phyloP scores from a whole-genome alignment of 2,888 invertebrate species.

The Drosophila sordidapex region DNA sequence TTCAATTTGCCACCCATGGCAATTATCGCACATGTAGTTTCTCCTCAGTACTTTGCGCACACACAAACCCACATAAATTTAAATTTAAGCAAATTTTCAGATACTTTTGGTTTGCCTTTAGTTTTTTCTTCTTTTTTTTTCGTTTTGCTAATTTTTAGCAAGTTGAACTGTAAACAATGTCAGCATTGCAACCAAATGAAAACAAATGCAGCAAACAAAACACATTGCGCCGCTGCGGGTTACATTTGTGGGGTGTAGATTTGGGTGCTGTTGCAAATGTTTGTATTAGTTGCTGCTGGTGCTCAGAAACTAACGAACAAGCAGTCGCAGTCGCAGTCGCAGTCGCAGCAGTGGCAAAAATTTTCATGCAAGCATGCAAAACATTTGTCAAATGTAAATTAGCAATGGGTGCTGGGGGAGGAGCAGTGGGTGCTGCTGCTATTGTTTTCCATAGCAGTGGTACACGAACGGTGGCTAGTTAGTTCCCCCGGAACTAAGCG shows the following conservation, averaged over 20 bases:
- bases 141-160: conserved; percentile 73
- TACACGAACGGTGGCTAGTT: conserved; percentile 14
- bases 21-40: conserved; percentile 54
- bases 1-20: conserved; percentile 42
- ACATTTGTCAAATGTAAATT: conserved; percentile 83
- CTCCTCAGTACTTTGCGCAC: conserved; percentile 7
- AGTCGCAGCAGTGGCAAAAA: conserved; percentile 69
- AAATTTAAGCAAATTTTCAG: conserved; percentile 60
- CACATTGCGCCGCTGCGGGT: conserved; percentile 63
- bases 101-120: conserved; percentile 25
- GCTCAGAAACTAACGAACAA: conserved; percentile 68
- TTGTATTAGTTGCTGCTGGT: conserved; percentile 53
- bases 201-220: conserved; percentile 79
- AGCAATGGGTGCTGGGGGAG: conserved; percentile 58
- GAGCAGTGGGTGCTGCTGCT: conserved; percentile 13
- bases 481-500: conserved; percentile 69
- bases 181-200: conserved; percentile 76
- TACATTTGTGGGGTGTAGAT: conserved; percentile 19
- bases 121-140: conserved; percentile 6
- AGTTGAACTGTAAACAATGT: conserved; percentile 81
- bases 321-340: conserved; percentile 57
- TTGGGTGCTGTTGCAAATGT: conserved; percentile 22
- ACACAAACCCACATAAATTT: conserved; percentile 56
- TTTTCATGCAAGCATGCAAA: conserved; percentile 73
- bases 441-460: conserved; percentile 43